Conservation (phyloP, 2,113 vertebrate species). For the Baryphthengus martii region DNA sequence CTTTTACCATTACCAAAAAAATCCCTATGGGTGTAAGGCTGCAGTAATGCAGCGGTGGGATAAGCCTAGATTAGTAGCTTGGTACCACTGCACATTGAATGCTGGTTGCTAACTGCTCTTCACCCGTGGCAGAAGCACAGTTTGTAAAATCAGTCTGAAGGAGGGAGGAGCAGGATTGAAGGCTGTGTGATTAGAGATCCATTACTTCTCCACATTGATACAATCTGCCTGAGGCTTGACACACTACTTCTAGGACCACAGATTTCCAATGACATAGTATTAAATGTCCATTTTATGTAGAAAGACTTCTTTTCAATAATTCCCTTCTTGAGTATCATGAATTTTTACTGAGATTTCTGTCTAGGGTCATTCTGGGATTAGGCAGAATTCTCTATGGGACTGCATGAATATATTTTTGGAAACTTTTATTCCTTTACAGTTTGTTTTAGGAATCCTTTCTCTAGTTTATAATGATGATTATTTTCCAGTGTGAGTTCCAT, state of each 20-base stretch:
- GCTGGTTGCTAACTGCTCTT: not conserved
- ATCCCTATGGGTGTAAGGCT: not conserved
- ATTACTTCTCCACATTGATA: not conserved
- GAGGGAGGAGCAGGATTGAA: rapidly evolving
- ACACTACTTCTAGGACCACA: not conserved
- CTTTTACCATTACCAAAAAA: not conserved
- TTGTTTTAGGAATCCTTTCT: not conserved
- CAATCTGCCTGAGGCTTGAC: not conserved
- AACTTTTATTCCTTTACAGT: not conserved
- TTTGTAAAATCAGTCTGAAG: not conserved
- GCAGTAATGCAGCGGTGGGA: not conserved
- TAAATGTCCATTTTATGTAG: not conserved
- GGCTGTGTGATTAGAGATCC: not conserved
- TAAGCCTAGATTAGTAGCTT: not conserved
- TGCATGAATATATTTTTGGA: not conserved
- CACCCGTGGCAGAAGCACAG: not conserved
- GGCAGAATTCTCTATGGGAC: not conserved
- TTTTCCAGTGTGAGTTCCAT: not conserved
- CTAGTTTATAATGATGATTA: not conserved
- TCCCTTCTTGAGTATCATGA: not conserved
- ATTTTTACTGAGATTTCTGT: not conserved
- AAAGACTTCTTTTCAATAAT: not conserved
- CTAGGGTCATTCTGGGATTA: not conserved
- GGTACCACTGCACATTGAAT: too few relatives aligned
- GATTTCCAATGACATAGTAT: not conserved